Evolutionary conservation across 2,797 vertebrate species (phyloP).

Genomic region (Salarias fasciatus): DNA sequence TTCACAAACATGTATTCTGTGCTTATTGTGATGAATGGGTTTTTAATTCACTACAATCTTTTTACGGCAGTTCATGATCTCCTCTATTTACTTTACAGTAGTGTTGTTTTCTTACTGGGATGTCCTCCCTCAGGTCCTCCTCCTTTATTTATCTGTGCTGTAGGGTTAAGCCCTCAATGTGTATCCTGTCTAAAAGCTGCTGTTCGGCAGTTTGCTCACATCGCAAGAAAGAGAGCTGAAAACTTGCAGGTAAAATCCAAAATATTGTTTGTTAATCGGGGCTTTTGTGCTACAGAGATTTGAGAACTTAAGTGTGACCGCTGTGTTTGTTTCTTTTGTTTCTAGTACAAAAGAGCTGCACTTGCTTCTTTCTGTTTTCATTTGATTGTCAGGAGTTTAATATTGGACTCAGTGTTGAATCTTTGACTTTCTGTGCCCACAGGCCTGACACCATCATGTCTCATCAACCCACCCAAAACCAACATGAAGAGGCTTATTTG

Average conservation of each 20-base stretch:
- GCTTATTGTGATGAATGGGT: no score
- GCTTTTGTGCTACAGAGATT: no score
- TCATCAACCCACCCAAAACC: not conserved
- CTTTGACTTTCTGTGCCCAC: not conserved
- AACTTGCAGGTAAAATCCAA: constrained; percentile 22
- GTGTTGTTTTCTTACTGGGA: not conserved
- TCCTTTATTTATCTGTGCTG: not conserved
- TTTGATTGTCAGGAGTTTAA: not conserved
- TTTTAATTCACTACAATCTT: no score
- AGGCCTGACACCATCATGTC: constrained; percentile 53
- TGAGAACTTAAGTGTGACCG: no score
- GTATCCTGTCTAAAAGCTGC: not conserved
- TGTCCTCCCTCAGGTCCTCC: not conserved
- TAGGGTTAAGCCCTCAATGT: not conserved
- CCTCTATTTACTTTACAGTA: no score
- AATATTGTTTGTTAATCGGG: not conserved
- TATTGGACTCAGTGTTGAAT: no score
- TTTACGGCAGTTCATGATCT: no score
- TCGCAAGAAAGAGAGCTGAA: not conserved
- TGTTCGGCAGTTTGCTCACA: constrained; percentile 1
- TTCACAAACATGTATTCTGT: no score
- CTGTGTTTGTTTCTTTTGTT: not conserved
- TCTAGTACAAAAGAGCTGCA: no score
- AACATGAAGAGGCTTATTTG: constrained; percentile 57
- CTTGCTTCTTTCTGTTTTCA: not conserved